Percentiles rank a stretch among this genome's conserved stretches.
These are phyloP conservation scores for Hippasteria phrygiana DNA, from an alignment of 53 echinoderm and acorn worm genomes.

Conservation along the genomic window DNA sequence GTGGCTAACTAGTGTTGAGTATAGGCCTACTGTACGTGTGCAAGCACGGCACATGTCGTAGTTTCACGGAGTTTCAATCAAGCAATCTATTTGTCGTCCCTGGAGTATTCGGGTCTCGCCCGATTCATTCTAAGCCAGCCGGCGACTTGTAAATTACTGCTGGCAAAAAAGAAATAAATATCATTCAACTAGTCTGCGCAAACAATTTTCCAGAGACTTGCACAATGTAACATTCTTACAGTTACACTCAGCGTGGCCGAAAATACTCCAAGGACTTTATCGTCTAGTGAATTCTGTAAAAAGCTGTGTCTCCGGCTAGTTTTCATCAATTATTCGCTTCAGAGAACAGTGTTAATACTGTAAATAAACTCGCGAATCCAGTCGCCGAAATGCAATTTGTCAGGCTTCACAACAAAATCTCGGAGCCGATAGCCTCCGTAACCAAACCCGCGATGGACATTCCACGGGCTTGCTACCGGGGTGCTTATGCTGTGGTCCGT, in stretches of 20 bases:
- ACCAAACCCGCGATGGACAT: too few species aligned
- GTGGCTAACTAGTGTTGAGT: too few species aligned
- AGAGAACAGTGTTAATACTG: slow-evolving; percentile 38
- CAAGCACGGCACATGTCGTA: neutral
- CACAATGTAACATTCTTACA: neutral
- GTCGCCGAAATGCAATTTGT: slow-evolving; percentile 43
- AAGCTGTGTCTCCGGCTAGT: neutral
- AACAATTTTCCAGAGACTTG: neutral
- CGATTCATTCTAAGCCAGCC: neutral
- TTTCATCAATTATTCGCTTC: slow-evolving; percentile 29
- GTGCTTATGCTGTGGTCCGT: too few species aligned
- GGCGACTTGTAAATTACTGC: slow-evolving; percentile 14
- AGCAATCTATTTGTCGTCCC: slow-evolving; percentile 59
- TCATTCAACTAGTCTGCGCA: neutral
- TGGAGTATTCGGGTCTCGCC: slow-evolving; percentile 9
- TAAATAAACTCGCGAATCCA: slow-evolving; percentile 20
- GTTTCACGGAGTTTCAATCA: slow-evolving; percentile 43
- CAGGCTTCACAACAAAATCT: neutral
- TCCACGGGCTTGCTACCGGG: too few species aligned
- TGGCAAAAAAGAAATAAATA: neutral
- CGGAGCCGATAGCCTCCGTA: too few species aligned
- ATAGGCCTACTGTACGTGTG: too few species aligned
- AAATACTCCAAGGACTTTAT: neutral
- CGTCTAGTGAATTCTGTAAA: neutral
- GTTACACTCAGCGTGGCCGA: neutral